Conservation (phyloP, 37 sponge, comb jelly and placozoan species). For the Ephydatia muelleri region DNA sequence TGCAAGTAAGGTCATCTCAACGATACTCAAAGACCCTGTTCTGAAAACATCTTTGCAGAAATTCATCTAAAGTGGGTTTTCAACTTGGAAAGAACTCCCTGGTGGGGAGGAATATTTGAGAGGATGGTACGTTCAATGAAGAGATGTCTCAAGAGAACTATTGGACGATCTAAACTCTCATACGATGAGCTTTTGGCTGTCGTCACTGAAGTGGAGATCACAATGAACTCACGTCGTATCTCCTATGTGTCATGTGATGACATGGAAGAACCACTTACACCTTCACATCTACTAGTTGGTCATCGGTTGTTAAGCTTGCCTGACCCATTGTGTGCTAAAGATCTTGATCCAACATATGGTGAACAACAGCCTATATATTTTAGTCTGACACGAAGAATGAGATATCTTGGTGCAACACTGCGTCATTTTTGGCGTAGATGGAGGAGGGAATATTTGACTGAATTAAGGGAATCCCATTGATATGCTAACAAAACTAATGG, state of each 20-base stretch:
- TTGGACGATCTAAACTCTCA: conserved; percentile 29
- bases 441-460: conserved; percentile 13
- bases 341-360: neutral
- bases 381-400: conserved; percentile 4
- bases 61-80: conserved; percentile 15
- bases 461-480: conserved; percentile 12
- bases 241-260: conserved; percentile 35
- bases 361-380: neutral
- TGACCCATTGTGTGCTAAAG: neutral
- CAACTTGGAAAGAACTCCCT: conserved; percentile 29
- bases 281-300: conserved; percentile 30
- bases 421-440: conserved; percentile 29
- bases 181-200: conserved; percentile 35
- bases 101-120: too few species aligned
- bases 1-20: too few species aligned
- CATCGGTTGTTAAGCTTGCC: conserved; percentile 14
- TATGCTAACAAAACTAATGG: neutral
- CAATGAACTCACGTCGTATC: conserved; percentile 35
- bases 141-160: conserved; percentile 24
- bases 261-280: conserved; percentile 43
- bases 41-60: too few species aligned
- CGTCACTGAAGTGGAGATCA: conserved; percentile 20
- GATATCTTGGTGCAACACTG: conserved; percentile 8
- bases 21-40: too few species aligned
- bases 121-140: conserved; percentile 21